Conservation (phyloP, 1,140 invertebrate species). For the Pseudomyrmex flavicornis region DNA sequence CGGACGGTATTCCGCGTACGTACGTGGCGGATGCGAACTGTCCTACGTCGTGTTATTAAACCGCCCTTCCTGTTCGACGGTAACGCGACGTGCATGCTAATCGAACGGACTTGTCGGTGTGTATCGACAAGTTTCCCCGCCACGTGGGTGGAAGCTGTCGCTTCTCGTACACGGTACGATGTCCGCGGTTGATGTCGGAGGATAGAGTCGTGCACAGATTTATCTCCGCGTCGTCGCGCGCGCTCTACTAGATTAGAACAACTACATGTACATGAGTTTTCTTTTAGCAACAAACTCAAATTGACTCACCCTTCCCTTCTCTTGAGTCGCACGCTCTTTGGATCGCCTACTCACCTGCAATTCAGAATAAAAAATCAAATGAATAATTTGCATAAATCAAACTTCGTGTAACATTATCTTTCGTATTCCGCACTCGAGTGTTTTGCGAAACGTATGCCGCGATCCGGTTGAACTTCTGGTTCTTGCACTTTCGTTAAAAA, state of each 20-base stretch:
- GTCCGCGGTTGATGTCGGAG: neutral
- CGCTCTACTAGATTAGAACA: neutral
- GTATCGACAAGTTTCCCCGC: conserved; percentile 34
- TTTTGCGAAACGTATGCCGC: too few relatives aligned
- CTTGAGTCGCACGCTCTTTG: conserved; percentile 78
- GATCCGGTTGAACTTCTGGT: too few relatives aligned
- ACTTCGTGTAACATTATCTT: too few relatives aligned
- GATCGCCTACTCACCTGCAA: conserved; percentile 82
- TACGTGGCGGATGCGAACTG: conserved; percentile 48
- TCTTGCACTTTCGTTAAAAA: too few relatives aligned
- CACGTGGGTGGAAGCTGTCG: conserved; percentile 57
- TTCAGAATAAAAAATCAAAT: conserved; percentile 13
- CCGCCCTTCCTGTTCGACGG: conserved; percentile 58
- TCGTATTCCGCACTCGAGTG: too few relatives aligned
- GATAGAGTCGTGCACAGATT: neutral
- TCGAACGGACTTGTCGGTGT: conserved; percentile 39
- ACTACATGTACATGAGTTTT: conserved; percentile 40
- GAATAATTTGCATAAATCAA: too few relatives aligned
- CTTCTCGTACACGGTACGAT: neutral
- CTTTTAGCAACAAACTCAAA: conserved; percentile 55
- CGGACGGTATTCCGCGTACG: conserved; percentile 15
- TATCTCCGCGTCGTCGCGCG: neutral
- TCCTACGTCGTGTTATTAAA: conserved; percentile 64
- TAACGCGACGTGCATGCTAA: conserved; percentile 62
- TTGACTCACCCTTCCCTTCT: conserved; percentile 80